Evolutionary conservation across 2,113 vertebrate species (phyloP).

Genomic region (Urocolius indicus): DNA sequence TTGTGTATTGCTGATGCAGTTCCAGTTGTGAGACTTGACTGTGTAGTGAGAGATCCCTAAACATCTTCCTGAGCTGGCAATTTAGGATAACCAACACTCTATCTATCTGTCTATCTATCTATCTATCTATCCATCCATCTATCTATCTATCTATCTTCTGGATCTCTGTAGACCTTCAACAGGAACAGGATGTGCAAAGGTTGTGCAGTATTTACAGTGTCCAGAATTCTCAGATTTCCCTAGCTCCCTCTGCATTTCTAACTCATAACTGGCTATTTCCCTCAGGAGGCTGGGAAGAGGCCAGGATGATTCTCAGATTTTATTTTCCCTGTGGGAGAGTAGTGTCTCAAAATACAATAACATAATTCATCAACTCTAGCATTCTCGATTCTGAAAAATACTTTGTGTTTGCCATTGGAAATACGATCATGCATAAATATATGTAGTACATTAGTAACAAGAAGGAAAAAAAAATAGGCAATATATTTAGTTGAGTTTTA

Average conservation of each 20-base stretch:
- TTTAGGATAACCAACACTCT: neutral
- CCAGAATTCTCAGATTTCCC: neutral
- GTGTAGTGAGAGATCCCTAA: neutral
- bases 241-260: neutral
- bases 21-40: neutral
- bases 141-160: neutral
- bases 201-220: neutral
- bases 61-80: neutral
- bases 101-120: too few species aligned
- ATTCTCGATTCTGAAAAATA: neutral
- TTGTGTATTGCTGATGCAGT: neutral
- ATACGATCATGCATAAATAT: neutral
- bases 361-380: neutral
- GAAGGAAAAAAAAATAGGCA: neutral
- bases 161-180: neutral
- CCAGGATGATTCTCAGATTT: neutral
- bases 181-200: neutral
- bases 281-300: neutral
- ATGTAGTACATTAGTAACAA: neutral
- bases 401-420: neutral
- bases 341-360: neutral
- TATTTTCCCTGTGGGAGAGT: neutral
- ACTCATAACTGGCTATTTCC: neutral
- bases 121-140: too few species aligned
- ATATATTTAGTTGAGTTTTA: neutral